Conservation (phyloP, 2,888 invertebrate species). For the Microchrysa polita region DNA sequence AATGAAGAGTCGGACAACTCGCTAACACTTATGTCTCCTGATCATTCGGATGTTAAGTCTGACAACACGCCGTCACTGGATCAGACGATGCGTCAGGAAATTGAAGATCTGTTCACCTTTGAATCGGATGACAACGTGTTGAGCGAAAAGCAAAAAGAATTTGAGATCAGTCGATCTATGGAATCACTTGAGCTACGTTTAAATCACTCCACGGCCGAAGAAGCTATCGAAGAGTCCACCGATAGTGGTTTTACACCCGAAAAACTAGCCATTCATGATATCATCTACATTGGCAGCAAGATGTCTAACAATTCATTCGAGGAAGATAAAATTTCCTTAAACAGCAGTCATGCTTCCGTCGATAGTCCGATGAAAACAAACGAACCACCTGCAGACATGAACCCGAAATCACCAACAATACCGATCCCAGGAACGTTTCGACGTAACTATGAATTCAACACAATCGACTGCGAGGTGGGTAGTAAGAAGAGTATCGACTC, state of each 20-base stretch:
- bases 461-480: constrained; percentile 72
- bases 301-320: constrained; percentile 58
- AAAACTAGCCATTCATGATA: constrained; percentile 65
- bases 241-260: constrained; percentile 56
- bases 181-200: constrained; percentile 65
- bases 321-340: constrained; percentile 60
- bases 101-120: constrained; percentile 76
- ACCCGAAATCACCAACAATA: constrained; percentile 73
- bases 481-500: constrained; percentile 68
- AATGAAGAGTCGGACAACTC: constrained; percentile 56
- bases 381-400: constrained; percentile 50
- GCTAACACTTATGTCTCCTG: constrained; percentile 54
- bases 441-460: constrained; percentile 66
- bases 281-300: constrained; percentile 64
- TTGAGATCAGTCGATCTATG: constrained; percentile 61
- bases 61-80: constrained; percentile 54
- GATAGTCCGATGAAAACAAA: constrained; percentile 56
- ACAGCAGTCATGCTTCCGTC: constrained; percentile 48
- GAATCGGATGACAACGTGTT: constrained; percentile 70
- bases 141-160: constrained; percentile 51
- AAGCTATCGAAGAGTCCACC: constrained; percentile 66
- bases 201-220: constrained; percentile 66
- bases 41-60: constrained; percentile 51
- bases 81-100: constrained; percentile 57
- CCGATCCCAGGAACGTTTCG: constrained; percentile 70